Base-by-base conservation (phyloP, 2,797 vertebrate genomes). In the Cyclura pinguis region DNA sequence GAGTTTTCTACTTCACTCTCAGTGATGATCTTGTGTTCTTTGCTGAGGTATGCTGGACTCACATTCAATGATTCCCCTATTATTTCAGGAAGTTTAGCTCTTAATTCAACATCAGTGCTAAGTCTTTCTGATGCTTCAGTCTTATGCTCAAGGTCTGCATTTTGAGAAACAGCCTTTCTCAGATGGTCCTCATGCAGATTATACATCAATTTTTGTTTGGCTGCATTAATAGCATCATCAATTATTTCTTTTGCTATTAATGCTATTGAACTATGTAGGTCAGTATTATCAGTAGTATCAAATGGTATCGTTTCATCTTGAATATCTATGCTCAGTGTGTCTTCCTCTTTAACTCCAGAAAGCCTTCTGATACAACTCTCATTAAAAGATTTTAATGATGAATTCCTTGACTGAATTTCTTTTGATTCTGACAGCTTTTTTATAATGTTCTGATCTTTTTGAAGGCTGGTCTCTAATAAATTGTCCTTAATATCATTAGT, bases 191-290 rank as follows among this genome's bases (percentile, higher is more conserved):
- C 93, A 67, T 92, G 85, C 91, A 88, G 80, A 93, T 0, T 67
- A 82, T 86, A 90, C 92, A 24, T 27, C 89, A 97, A 10, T 47
- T 95, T 94, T 93, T 97, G 96, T 96, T 96, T 96, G 94, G 96
- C 97, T 94, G 95, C 94, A 92, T 89, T 95, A 95, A 98, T 96
- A 92, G 96, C 93, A 89, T 95, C 95, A 94, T 95, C 96, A 92
- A 97, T 96, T 93, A 96, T 96, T 94, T 96, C 95, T 92, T 94
- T 96, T n/a, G 97, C 96, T 96, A 94, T 95, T 78, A 96, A 89
- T 88, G 93, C 92, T 89, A 97, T 84, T 18, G 92, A 87, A 89
- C 80, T 95, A 89, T 94, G 85, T n/a, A 95, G 93, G 93, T 95
- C 89, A 91, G 13, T 89, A 93, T 92, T 94, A 94, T 95, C 93